phyloP scores from a whole-genome alignment of 1,140 invertebrate genomes.

The Drosophila asahinai region DNA sequence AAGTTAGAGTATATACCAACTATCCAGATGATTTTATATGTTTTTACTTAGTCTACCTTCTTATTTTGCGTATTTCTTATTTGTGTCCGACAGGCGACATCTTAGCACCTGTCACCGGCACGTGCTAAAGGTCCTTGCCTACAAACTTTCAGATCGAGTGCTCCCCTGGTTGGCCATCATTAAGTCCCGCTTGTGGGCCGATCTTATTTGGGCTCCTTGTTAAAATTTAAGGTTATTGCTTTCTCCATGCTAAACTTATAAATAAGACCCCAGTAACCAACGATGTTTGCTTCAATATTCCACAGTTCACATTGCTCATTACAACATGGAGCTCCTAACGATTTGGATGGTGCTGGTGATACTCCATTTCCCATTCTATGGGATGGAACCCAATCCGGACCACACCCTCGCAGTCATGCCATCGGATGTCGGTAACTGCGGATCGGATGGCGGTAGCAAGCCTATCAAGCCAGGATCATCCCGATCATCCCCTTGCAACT shows the following conservation, averaged over 20 bases:
- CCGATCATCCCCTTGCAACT: not conserved
- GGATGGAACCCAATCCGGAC: not conserved
- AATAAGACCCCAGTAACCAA: too few species aligned
- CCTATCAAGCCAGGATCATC: too few species aligned
- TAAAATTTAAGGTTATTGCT: slow-evolving; percentile 80
- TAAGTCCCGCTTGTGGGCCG: slow-evolving; percentile 40
- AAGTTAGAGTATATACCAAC: too few species aligned
- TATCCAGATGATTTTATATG: too few species aligned
- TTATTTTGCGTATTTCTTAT: too few species aligned
- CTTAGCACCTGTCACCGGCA: slow-evolving; percentile 74
- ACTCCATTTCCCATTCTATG: not conserved
- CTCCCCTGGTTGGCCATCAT: too few species aligned
- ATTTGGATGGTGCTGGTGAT: not conserved
- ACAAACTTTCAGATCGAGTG: slow-evolving; percentile 29
- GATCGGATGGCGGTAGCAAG: not conserved
- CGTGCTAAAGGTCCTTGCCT: slow-evolving; percentile 36
- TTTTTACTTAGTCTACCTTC: too few species aligned
- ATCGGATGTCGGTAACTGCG: not conserved
- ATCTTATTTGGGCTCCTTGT: slow-evolving; percentile 53
- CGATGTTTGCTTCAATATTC: too few species aligned
- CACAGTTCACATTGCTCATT: too few species aligned
- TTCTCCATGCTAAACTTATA: slow-evolving; percentile 10
- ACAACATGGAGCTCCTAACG: not conserved
- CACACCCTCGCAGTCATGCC: fast-evolving
- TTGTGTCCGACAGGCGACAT: slow-evolving; percentile 44